phyloP scores from a whole-genome alignment of 2,888 invertebrate genomes.

The Napeogenes sylphis region DNA sequence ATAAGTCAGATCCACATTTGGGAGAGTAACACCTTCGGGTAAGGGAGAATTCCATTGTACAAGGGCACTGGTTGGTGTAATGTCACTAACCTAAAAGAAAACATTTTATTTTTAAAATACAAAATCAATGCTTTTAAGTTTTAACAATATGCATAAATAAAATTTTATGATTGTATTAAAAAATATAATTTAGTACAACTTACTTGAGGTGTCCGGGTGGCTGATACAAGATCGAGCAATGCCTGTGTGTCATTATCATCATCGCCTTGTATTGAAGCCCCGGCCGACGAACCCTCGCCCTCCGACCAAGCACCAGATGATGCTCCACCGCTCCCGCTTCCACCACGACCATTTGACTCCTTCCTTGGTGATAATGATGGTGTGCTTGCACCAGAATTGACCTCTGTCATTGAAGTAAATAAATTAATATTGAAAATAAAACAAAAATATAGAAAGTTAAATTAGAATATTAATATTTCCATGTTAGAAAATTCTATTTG shows the following conservation, averaged over 20 bases:
- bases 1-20: conserved; percentile 82
- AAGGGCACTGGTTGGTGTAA: conserved; percentile 90
- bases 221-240: conserved; percentile 84
- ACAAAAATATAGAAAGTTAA: background rate
- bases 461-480: too few relatives aligned
- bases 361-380: conserved; percentile 84
- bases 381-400: conserved; percentile 73
- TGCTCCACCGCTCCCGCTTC: conserved; percentile 67
- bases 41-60: conserved; percentile 86
- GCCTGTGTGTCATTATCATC: conserved; percentile 84
- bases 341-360: conserved; percentile 77
- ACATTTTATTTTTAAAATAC: background rate
- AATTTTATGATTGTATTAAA: too few relatives aligned
- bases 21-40: conserved; percentile 69
- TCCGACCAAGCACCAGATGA: conserved; percentile 86
- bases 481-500: too few relatives aligned
- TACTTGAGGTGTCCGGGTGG: conserved; percentile 86
- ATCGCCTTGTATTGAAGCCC: conserved; percentile 83
- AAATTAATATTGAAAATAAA: background rate
- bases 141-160: conserved; percentile 3
- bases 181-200: background rate
- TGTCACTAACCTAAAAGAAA: conserved; percentile 83
- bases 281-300: conserved; percentile 86
- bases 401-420: conserved; percentile 43
- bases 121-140: background rate